Base-by-base conservation (phyloP, 2,888 invertebrate genomes). In the Pantelozetes paolii region DNA sequence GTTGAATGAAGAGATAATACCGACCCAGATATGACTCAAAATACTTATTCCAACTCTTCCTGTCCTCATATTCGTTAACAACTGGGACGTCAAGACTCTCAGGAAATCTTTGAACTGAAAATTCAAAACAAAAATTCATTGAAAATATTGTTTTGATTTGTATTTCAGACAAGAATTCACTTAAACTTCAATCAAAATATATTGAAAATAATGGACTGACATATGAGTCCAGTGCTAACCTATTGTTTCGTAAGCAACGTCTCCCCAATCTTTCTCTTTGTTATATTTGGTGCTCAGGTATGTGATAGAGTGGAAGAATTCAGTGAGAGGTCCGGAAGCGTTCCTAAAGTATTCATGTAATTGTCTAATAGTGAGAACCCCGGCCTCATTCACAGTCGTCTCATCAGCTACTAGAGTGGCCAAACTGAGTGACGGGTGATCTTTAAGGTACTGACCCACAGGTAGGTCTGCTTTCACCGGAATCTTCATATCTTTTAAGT, bases 41-140 rank as follows among this genome's bases (percentile, higher is more conserved):
- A 30, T 62, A 62, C 18, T 32, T 1, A 32, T 32, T 9, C 59
- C 59, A 62, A 1, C 6, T 26, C 26, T 26, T 18, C 28, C 2
- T 57, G 57, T 62, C 59, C 32, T 62, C 59, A n/a, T 30, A 62
- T 13, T 62, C 32, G n/a, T 30, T 32, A 9, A 57, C 57, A n/a
- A 57, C 57, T 11, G 57, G 26, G 1, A 26, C 26, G 13, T 57
- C 26, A 15, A 57, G 57, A 13, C 26, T 57, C 6, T 57, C 57
- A 3, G 57, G 57, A 13, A 57, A 57, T 28, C 57, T 9, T 3
- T 28, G 57, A 13, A 57, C n/a, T n/a, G n/a, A n/a, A n/a, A n/a
- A n/a, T n/a, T n/a, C n/a, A n/a, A n/a, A n/a, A n/a, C n/a, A n/a
- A n/a, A n/a, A n/a, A n/a, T n/a, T n/a, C n/a, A n/a, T n/a, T n/a